Conservation (phyloP, 2,113 vertebrate genomes). For the Axis porcinus region DNA sequence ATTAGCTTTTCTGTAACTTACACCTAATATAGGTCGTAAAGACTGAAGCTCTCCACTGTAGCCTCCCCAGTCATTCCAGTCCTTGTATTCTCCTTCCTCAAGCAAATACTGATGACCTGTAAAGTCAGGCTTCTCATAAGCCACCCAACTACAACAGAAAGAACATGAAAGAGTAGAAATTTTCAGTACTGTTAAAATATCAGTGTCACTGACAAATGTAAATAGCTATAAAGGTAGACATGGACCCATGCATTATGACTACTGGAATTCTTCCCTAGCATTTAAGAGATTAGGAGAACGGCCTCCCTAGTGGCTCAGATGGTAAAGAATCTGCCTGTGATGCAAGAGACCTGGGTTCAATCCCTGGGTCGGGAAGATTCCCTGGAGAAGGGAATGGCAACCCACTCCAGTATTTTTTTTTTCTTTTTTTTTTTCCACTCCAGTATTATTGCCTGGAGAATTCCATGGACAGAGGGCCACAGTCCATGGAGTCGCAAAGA, state of each 20-base stretch:
- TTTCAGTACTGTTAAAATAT: not conserved
- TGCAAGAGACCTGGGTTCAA: not conserved
- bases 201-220: not conserved
- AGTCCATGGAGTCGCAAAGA: not conserved
- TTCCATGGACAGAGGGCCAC: not conserved
- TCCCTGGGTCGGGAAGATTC: not conserved
- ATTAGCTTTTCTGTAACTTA: conserved; percentile 77
- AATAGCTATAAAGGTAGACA: not conserved
- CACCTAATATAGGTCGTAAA: conserved; percentile 86
- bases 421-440: too few species aligned
- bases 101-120: conserved; percentile 93
- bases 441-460: not conserved
- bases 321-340: not conserved
- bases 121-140: conserved; percentile 90
- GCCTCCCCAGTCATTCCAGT: conserved; percentile 93
- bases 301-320: not conserved
- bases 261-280: not conserved
- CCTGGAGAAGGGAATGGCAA: not conserved
- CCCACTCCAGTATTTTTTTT: not conserved
- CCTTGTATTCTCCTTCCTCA: conserved; percentile 92
- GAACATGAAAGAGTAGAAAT: not conserved
- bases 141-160: conserved; percentile 89
- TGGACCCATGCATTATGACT: not conserved
- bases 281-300: not conserved
- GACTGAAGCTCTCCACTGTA: conserved; percentile 84